phyloP scores from a whole-genome alignment of 2,888 invertebrate species.

The Lasioglossum villosulum region DNA sequence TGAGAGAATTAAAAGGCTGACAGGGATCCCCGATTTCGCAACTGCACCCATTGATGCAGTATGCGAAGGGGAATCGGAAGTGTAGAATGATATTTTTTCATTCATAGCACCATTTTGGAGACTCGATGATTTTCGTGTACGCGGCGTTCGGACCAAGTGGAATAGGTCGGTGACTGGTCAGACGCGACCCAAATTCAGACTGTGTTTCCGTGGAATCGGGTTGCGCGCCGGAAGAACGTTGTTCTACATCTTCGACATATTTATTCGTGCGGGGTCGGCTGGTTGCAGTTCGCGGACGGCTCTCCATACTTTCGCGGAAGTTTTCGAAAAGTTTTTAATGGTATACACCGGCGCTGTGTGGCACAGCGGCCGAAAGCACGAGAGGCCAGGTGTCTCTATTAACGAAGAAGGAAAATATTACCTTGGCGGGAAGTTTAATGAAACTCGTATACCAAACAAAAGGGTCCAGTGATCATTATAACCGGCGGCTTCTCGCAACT shows the following conservation, averaged over 20 bases:
- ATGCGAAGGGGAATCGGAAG: background rate
- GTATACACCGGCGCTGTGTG: background rate
- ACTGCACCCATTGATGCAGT: background rate
- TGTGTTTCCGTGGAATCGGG: background rate
- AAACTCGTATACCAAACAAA: background rate
- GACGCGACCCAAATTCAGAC: background rate
- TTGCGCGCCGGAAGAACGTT: background rate
- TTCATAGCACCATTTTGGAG: rapidly evolving
- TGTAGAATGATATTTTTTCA: background rate
- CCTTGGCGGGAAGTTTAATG: background rate
- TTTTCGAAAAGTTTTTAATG: conserved; percentile 8
- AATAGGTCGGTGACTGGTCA: background rate
- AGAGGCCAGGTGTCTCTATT: background rate
- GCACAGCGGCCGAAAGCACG: background rate
- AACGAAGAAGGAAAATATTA: background rate
- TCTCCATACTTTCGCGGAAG: background rate
- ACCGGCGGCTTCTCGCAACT: background rate
- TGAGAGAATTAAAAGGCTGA: too few species aligned
- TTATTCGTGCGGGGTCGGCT: background rate
- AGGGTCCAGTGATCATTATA: background rate
- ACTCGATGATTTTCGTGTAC: background rate
- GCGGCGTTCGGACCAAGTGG: background rate
- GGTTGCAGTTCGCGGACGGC: background rate
- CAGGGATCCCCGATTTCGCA: background rate
- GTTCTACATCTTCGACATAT: background rate